phyloP scores from a whole-genome alignment of 2,888 invertebrate genomes.

The Cotesia congregata region DNA sequence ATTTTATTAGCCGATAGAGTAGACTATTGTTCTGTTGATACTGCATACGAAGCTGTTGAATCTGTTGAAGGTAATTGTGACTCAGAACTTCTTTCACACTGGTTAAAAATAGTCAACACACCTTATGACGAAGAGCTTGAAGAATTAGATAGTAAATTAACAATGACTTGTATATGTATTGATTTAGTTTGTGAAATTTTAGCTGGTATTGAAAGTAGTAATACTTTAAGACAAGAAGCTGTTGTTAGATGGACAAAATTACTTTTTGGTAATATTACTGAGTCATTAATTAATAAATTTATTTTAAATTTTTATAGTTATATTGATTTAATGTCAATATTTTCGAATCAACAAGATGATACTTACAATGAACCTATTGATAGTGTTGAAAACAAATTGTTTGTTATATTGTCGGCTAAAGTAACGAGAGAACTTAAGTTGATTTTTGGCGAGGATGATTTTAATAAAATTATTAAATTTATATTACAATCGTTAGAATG shows the following conservation, averaged over 20 bases:
- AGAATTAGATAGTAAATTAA: constrained; percentile 71
- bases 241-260: constrained; percentile 71
- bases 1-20: constrained; percentile 69
- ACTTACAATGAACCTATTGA: constrained; percentile 51
- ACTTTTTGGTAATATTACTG: constrained; percentile 69
- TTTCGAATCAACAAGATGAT: constrained; percentile 45
- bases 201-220: constrained; percentile 68
- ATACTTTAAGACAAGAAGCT: constrained; percentile 71
- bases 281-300: constrained; percentile 61
- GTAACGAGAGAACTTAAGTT: constrained; percentile 56
- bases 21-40: constrained; percentile 75
- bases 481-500: constrained; percentile 69
- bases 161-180: constrained; percentile 69
- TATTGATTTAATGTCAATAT: constrained; percentile 48
- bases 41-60: constrained; percentile 76
- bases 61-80: constrained; percentile 71
- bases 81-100: constrained; percentile 61
- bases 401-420: constrained; percentile 47
- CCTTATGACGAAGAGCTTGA: constrained; percentile 70
- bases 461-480: constrained; percentile 64
- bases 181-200: constrained; percentile 72
- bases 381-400: constrained; percentile 53
- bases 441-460: constrained; percentile 67
- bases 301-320: constrained; percentile 32
- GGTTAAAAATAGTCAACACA: constrained; percentile 61